phyloP scores from a whole-genome alignment of 2,888 invertebrate genomes.

The Coelogynopora nodosa region DNA sequence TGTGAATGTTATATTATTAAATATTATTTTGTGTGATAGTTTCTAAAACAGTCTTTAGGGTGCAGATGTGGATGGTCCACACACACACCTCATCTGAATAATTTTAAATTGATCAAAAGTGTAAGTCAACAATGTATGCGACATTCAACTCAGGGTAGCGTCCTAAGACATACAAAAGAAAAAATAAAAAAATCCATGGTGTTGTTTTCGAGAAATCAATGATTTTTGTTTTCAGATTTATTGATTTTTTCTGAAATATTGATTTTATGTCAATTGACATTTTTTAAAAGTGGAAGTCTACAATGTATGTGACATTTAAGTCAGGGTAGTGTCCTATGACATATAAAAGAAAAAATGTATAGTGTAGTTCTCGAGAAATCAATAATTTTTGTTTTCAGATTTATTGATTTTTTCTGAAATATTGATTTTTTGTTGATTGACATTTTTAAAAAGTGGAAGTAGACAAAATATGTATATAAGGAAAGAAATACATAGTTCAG shows the following conservation, averaged over 20 bases:
- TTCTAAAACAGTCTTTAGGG: too few relatives aligned
- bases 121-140: conserved; percentile 22
- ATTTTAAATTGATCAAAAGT: conserved; percentile 23
- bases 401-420: neutral
- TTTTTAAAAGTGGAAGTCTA: neutral
- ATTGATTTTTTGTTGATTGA: neutral
- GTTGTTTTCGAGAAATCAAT: conserved; percentile 34
- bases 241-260: conserved; percentile 5
- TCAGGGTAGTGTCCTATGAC: neutral
- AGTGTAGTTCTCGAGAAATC: conserved; percentile 22
- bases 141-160: conserved; percentile 24
- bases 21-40: too few relatives aligned
- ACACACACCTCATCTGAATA: too few relatives aligned
- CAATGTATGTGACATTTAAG: neutral
- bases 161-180: conserved; percentile 27
- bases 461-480: conserved; percentile 3
- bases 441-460: conserved; percentile 16
- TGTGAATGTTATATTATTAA: too few relatives aligned
- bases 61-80: too few relatives aligned
- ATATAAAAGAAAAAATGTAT: neutral
- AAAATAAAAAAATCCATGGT: conserved; percentile 34
- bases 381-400: neutral
- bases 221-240: conserved; percentile 36
- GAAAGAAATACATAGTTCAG: too few relatives aligned
- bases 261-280: neutral